Conservation (phyloP, 2,113 vertebrate genomes). For the Antidorcas marsupialis region DNA sequence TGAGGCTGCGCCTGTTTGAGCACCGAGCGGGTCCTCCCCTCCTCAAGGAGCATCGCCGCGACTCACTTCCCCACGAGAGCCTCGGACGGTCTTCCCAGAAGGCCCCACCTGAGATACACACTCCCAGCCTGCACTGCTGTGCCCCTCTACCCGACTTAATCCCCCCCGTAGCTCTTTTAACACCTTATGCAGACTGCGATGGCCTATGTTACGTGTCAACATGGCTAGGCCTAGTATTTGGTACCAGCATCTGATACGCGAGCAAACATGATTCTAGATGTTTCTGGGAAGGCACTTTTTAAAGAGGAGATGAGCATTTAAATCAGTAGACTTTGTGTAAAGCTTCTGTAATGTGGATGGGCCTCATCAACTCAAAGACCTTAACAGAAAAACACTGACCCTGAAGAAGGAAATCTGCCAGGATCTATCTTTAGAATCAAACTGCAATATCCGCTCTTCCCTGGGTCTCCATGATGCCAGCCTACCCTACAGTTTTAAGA, state of each 20-base stretch:
- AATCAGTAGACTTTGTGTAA: not conserved
- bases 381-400: not conserved
- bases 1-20: not conserved
- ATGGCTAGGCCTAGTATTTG: not conserved
- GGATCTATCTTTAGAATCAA: not conserved
- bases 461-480: not conserved
- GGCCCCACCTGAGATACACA: not conserved
- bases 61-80: not conserved
- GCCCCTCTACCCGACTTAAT: not conserved
- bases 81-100: not conserved
- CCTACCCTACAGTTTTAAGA: not conserved
- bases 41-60: accelerated
- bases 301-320: not conserved
- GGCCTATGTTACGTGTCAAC: not conserved
- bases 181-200: not conserved
- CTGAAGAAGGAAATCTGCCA: not conserved
- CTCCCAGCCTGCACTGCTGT: not conserved
- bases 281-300: not conserved
- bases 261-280: not conserved
- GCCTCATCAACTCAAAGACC: not conserved
- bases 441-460: not conserved
- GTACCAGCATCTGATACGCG: not conserved
- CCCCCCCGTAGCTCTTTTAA: not conserved
- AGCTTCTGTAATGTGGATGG: not conserved
- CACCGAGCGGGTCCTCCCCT: no score